phyloP scores from a whole-genome alignment of 2,888 invertebrate species.

The Apoda limacodes region DNA sequence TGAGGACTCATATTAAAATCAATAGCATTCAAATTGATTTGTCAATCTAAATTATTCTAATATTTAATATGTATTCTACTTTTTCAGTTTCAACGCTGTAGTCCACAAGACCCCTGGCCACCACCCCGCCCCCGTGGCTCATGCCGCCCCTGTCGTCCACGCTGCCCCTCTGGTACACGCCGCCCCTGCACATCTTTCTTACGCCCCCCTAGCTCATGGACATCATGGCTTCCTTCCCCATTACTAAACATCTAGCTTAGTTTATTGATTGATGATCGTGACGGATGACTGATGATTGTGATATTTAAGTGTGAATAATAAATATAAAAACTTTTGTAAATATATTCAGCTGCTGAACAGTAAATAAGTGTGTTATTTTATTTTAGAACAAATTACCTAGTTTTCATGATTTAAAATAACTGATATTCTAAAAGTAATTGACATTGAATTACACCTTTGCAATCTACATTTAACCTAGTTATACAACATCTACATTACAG shows the following conservation, averaged over 20 bases:
- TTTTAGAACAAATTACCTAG: constrained; percentile 6
- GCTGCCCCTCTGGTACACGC: constrained; percentile 40
- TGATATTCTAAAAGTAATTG: too few relatives aligned
- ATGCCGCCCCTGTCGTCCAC: constrained; percentile 37
- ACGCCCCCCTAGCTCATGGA: constrained; percentile 38
- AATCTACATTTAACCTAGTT: too few relatives aligned
- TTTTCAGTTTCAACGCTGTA: constrained; percentile 27
- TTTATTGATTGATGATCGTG: constrained; percentile 37
- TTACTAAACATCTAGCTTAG: constrained; percentile 44
- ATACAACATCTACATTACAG: too few relatives aligned
- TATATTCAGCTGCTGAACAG: constrained; percentile 64
- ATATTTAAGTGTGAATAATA: constrained; percentile 66
- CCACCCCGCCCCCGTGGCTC: constrained; percentile 52
- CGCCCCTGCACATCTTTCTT: constrained; percentile 33
- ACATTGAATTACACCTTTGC: too few relatives aligned
- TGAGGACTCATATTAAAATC: too few relatives aligned
- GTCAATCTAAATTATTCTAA: too few relatives aligned
- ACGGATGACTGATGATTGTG: constrained; percentile 62
- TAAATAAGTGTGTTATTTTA: constrained; percentile 15
- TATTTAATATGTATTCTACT: too few relatives aligned
- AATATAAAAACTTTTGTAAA: constrained; percentile 50
- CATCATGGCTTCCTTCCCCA: constrained; percentile 55
- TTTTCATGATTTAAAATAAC: neutral
- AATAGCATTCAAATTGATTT: too few relatives aligned
- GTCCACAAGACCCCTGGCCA: constrained; percentile 48